Evolutionary conservation across 2,797 vertebrate genomes (phyloP).

Genomic region (Xiphophorus birchmanni): DNA sequence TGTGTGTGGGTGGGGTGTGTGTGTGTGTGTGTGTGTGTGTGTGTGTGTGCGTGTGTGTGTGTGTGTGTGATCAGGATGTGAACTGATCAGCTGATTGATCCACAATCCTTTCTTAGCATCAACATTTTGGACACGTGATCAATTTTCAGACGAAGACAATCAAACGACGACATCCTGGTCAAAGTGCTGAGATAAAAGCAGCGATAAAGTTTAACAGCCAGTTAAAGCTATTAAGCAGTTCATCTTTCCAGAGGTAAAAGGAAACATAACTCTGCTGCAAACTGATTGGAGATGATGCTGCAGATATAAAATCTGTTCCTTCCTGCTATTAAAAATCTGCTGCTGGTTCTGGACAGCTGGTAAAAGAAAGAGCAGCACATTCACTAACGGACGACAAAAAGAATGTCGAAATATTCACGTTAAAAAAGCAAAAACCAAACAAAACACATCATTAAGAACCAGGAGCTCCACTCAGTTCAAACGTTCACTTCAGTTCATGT

Average conservation of each 20-base stretch:
- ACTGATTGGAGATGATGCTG: not conserved
- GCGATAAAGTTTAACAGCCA: not conserved
- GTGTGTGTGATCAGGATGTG: not conserved
- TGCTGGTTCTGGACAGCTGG: not conserved
- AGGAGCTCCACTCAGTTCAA: not conserved
- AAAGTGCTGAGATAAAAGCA: conserved; percentile 4
- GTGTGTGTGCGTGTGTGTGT: too few species aligned
- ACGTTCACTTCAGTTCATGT: not conserved
- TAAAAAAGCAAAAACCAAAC: not conserved
- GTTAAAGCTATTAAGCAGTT: not conserved
- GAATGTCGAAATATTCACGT: not conserved
- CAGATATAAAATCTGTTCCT: not conserved
- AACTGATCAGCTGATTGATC: not conserved
- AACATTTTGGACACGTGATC: not conserved
- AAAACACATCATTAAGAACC: not conserved
- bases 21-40: too few species aligned
- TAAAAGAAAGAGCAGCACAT: not conserved
- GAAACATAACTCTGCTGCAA: not conserved
- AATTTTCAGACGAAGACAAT: not conserved
- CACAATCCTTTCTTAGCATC: not conserved
- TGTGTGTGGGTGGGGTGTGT: too few species aligned
- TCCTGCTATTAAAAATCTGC: not conserved
- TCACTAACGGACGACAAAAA: not conserved
- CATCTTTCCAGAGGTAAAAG: not conserved
- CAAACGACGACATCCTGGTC: conserved; percentile 3